Conservation (phyloP, 2,888 invertebrate genomes). For the Ramazzottius varieornatus region DNA sequence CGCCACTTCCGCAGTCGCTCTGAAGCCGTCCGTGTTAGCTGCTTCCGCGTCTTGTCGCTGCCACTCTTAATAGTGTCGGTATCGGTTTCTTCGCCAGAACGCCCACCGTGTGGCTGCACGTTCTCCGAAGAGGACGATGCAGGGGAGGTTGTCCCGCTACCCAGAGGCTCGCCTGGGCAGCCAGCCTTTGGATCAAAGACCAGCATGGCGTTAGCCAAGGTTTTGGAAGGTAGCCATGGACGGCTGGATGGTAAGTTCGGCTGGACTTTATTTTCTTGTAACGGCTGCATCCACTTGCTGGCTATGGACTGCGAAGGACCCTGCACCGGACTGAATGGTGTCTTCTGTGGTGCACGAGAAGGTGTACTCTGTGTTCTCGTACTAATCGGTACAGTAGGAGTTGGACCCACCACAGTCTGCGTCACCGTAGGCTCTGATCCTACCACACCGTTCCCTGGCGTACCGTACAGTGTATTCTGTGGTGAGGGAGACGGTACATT, state of each 20-base stretch:
- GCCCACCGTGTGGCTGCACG: not conserved
- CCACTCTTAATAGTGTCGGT: not conserved
- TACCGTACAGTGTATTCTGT: no score
- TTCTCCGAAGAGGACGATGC: not conserved
- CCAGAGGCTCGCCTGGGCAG: constrained; percentile 1
- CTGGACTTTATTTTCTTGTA: not conserved
- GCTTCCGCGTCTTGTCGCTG: not conserved
- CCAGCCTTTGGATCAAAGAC: not conserved
- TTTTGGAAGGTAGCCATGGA: not conserved
- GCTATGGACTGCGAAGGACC: no score
- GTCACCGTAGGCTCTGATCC: no score
- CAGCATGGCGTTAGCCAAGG: not conserved
- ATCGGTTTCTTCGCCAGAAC: not conserved
- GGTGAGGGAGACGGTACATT: no score
- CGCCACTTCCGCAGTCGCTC: constrained; percentile 1
- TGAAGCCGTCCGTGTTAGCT: not conserved
- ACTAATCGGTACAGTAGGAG: no score
- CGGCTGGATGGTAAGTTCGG: no score
- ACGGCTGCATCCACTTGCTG: not conserved
- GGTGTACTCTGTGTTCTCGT: no score
- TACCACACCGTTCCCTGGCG: no score
- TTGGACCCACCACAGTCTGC: no score
- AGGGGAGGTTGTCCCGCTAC: not conserved
- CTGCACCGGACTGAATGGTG: no score
- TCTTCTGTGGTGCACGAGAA: no score